Percentiles rank a stretch among this genome's conserved stretches.
Conservation (phyloP, 2,113 vertebrate genomes). For the sheep (Ovis aries) region DNA sequence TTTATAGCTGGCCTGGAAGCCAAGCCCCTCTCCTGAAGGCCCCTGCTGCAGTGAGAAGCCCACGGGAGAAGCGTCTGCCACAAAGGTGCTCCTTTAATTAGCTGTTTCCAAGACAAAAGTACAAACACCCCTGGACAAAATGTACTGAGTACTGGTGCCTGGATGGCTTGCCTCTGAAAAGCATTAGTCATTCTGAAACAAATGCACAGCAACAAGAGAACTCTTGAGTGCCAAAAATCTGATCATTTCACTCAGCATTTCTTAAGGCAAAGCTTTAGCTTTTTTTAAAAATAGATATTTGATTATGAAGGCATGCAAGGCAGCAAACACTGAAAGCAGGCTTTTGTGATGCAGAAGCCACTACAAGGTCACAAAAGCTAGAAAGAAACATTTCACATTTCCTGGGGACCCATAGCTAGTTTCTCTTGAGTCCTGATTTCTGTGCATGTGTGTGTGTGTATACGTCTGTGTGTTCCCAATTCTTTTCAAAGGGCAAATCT, state of each 20-base stretch:
- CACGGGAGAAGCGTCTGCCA: neutral
- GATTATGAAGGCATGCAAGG: conserved; percentile 1
- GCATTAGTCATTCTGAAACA: neutral
- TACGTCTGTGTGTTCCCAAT: neutral
- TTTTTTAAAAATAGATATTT: neutral
- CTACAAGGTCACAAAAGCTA: neutral
- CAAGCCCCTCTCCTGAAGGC: conserved; percentile 31
- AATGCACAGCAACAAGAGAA: neutral
- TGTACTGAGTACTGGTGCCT: neutral
- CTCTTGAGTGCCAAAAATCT: neutral
- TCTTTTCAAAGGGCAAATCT: neutral
- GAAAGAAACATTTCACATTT: neutral
- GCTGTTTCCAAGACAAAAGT: neutral
- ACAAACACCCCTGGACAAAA: neutral
- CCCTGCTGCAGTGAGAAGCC: neutral
- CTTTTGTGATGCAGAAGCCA: neutral
- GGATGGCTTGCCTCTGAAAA: neutral
- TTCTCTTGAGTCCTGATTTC: neutral
- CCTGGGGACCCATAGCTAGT: neutral
- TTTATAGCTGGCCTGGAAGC: conserved; percentile 48
- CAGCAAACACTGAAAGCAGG: neutral
- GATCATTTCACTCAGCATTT: conserved; percentile 13
- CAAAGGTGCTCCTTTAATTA: conserved; percentile 1
- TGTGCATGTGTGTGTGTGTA: neutral
- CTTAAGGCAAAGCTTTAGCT: neutral